Evolutionary conservation across 2,888 invertebrate species (phyloP).

Genomic region (Pseudanteris insignis): DNA sequence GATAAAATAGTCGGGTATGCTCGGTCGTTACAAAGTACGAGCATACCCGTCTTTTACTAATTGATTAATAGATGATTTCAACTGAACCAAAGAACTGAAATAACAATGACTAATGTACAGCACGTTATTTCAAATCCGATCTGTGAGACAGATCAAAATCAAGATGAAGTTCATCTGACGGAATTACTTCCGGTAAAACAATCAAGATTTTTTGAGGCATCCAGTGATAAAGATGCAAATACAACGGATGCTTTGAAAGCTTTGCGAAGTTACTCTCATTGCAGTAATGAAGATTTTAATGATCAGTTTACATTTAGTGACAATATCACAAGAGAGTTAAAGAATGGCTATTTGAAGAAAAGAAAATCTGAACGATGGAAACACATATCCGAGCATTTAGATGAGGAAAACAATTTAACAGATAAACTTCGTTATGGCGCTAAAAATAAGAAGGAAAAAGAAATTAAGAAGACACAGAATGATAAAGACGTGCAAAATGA

Average conservation of each 20-base stretch:
- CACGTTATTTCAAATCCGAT: slow-evolving; percentile 45
- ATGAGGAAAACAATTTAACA: slow-evolving; percentile 12
- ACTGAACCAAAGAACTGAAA: slow-evolving; percentile 7
- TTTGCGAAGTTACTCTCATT: slow-evolving; percentile 54
- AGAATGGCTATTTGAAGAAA: slow-evolving; percentile 18
- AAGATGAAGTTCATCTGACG: slow-evolving; percentile 60
- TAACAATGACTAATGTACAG: slow-evolving; percentile 51
- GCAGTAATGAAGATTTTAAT: slow-evolving; percentile 47
- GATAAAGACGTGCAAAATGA: background rate
- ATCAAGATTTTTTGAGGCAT: slow-evolving; percentile 53
- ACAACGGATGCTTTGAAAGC: slow-evolving; percentile 60
- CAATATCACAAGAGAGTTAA: slow-evolving; percentile 4
- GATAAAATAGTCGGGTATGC: slow-evolving; percentile 30
- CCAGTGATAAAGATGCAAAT: slow-evolving; percentile 48
- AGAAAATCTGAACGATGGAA: slow-evolving; percentile 41
- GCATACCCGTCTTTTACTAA: slow-evolving; percentile 32
- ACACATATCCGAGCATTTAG: slow-evolving; percentile 18
- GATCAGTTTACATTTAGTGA: slow-evolving; percentile 37
- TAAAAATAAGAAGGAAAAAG: slow-evolving; percentile 10
- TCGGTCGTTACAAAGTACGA: slow-evolving; percentile 38
- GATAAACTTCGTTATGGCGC: background rate
- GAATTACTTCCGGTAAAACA: slow-evolving; percentile 62
- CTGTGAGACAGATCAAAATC: slow-evolving; percentile 49
- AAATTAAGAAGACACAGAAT: background rate
- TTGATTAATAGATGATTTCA: slow-evolving; percentile 4